Percentiles rank a stretch among this genome's conserved stretches.
Conservation (phyloP, 2,888 invertebrate genomes). For the Augochlorella aurata region DNA sequence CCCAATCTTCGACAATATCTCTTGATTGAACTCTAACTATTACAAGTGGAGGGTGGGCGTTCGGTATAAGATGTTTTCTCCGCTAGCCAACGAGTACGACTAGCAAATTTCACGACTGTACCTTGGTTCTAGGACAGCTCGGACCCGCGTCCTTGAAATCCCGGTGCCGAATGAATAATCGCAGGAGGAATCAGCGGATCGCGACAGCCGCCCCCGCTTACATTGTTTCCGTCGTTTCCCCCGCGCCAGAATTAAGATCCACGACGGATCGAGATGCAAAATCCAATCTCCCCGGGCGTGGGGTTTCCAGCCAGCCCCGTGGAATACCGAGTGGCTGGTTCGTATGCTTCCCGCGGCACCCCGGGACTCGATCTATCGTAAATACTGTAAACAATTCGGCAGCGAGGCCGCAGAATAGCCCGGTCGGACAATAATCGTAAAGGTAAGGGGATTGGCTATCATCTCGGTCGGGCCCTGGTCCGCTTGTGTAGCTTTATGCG, state of each 20-base stretch:
- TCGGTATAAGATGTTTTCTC: not conserved
- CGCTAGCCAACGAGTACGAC: not conserved
- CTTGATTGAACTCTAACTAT: not conserved
- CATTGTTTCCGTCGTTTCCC: not conserved
- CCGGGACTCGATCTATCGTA: constrained; percentile 74
- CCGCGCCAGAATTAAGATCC: not conserved
- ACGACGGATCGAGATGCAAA: not conserved
- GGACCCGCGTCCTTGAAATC: not conserved
- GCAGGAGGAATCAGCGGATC: not conserved
- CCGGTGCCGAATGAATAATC: not conserved
- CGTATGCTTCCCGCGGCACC: constrained; percentile 38
- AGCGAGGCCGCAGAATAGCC: constrained; percentile 59
- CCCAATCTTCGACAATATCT: not conserved
- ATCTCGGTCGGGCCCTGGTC: constrained; percentile 56
- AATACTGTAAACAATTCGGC: constrained; percentile 76
- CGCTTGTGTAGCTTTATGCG: constrained; percentile 13
- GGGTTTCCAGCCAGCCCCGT: constrained; percentile 14
- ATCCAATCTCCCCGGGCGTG: constrained; percentile 29
- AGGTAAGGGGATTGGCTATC: constrained; percentile 76
- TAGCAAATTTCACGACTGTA: not conserved
- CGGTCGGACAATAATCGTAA: constrained; percentile 75
- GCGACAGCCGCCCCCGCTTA: not conserved
- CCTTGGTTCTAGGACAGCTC: not conserved
- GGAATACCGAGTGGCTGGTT: constrained; percentile 38
- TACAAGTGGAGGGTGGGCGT: not conserved